Base-by-base conservation (phyloP, 2,888 invertebrate species). In the Gymnoscelis rufifasciata region DNA sequence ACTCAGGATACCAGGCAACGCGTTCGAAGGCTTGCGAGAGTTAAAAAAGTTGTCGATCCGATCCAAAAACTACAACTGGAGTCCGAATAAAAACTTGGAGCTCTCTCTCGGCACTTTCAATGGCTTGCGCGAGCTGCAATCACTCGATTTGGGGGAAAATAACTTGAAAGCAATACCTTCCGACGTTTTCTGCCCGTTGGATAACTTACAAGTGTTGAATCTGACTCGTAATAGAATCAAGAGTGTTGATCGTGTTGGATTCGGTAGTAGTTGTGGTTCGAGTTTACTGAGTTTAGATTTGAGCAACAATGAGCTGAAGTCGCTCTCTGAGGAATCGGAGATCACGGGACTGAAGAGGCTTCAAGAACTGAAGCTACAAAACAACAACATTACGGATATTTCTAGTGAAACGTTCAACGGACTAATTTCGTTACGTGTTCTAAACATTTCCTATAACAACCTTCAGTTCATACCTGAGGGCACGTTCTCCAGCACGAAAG, bases 361-460 rank as follows among this genome's bases (percentile, higher is more conserved):
- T 38, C 93, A 95, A 68, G 92, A 94, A 60, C 86, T 98, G 14
- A 91, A 92, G 61, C 83, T 97, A 56, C 93, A 95, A 73, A 91
- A 94, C 71, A 97, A 97, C 82, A 93, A 93, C 62, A 92, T 97
- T 41, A 91, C 91, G 49, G 93, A 94, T 54, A 90, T 97, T 59
- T 93, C 93, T 33, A 91, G 93, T 64, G 94, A 95, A 71, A 92
- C 95, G 3, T 90, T 97, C 62, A 91, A 92, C 59, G 95, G 95
- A 36, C 89, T 97, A 49, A 91, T 92, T 54, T 93, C 93, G 39
- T 84, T 97, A 66, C 91, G 94, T 60, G 91, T 94, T 50, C 88
- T 98, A 56, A 96, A 97, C 82, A 88, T 97, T 65, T 95, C 96
- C 44, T 93, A 94, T 78, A 98, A 98, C 81, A 91, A 92, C 62